Evolutionary conservation across 2,113 vertebrate genomes (phyloP), one percentile per base, ranked within the genome.

Genomic region (Australoheros scitulus): DNA sequence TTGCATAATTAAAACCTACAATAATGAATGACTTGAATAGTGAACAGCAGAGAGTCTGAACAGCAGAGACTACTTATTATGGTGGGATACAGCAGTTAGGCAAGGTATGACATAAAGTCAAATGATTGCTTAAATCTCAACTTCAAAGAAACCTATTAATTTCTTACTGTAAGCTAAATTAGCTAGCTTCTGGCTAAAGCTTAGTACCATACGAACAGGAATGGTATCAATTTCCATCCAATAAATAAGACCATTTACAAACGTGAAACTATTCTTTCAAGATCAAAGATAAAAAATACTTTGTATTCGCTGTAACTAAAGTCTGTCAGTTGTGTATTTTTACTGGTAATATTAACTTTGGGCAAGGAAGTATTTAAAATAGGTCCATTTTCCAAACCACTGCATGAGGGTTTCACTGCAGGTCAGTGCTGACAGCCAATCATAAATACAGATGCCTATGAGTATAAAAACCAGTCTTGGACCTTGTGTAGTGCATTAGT

Each of bases 61-160:
- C 81, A 90, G 87, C 59, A 86, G 68, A 65, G 74, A 65, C 75
- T 82, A 70, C 63, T 92, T 81, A 82, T 79, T 92, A 90, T 90
- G 91, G 91, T 87, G 79, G 86, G 88, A 92, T 86, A 76, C 58
- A 50, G 89, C 24, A 74, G 65, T 74, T 52, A 57, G 82, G 24
- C 77, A 52, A 88, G 80, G 77, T 65, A 72, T 76, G 79, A 70
- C 82, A 50, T 60, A 24, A 88, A 76, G 88, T 89, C 84, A 88
- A 83, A 87, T 3, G 34, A 85, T 83, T 70, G 43, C 82, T 77
- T 90, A 77, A 91, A 84, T 68, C 84, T 85, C 76, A 84, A 56
- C 89, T 90, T 92, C 84, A 92, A 90, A 93, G 89, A 86, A 82
- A 88, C 65, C 83, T 89, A 78, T 89, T 89, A 84, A 88, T 77